phyloP scores from a whole-genome alignment of 2,888 invertebrate genomes.

The Xylocampa areola region DNA sequence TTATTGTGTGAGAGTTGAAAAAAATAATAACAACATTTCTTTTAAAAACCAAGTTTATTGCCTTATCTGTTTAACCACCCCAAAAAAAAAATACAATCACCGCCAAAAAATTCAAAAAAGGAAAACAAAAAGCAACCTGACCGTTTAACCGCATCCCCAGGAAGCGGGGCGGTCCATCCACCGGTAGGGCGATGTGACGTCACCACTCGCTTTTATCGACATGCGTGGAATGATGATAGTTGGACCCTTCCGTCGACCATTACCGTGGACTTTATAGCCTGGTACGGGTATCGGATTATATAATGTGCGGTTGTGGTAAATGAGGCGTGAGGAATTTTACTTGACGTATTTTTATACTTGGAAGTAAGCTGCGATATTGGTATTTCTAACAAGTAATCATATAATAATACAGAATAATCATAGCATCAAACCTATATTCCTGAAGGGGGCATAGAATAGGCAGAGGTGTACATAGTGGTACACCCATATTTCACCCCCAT shows the following conservation, averaged over 20 bases:
- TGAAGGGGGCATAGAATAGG: too few relatives aligned
- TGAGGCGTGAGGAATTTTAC: not conserved
- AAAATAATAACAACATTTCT: too few relatives aligned
- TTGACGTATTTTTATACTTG: too few relatives aligned
- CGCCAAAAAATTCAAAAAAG: constrained; percentile 8
- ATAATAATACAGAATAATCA: too few relatives aligned
- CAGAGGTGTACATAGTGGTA: too few relatives aligned
- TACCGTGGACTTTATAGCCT: constrained; percentile 53
- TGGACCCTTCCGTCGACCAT: constrained; percentile 62
- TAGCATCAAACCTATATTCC: too few relatives aligned
- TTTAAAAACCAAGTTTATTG: not conserved
- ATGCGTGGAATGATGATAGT: constrained; percentile 69
- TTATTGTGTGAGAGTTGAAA: constrained; percentile 1
- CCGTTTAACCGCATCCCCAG: constrained; percentile 29
- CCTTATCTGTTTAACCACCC: not conserved
- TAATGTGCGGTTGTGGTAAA: constrained; percentile 30
- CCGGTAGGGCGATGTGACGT: constrained; percentile 45
- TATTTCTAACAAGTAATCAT: too few relatives aligned
- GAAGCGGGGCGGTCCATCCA: constrained; percentile 41
- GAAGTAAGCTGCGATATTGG: too few relatives aligned
- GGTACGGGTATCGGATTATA: constrained; percentile 49
- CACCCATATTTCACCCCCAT: too few relatives aligned
- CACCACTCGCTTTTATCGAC: constrained; percentile 64
- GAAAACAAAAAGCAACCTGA: constrained; percentile 18
- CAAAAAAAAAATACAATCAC: too few relatives aligned